Evolutionary conservation across 92 coral and sea anemone species (phyloP), one percentile per base, ranked within the genome.

Genomic region (Palythoa caribaeorum): DNA sequence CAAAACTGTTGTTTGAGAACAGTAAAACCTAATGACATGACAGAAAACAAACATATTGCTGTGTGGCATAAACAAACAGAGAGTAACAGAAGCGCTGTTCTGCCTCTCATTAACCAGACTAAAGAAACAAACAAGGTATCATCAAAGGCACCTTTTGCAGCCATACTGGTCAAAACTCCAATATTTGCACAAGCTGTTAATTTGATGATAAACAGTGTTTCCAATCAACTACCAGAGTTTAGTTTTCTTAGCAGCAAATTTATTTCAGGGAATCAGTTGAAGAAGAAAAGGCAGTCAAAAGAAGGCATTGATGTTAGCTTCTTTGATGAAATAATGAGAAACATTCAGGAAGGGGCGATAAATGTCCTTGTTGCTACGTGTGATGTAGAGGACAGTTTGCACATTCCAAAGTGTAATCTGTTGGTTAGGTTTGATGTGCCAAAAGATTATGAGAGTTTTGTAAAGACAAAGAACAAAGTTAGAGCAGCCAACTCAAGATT

Each of bases 371-470:
- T 95, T 3, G 88, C 93, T 15, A 91, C 98, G 44, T 74, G 69
- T 76, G 96, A 91, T 6, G 80, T 93, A 12, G 94, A 91, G 16
- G 66, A 87, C 6, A 94, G 92, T 10, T 83, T 97, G 40, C 62
- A 83, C 71, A 79, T 94, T 37, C 59, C 91, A n/a, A 87, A 93
- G 83, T 95, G 97, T 59, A 87, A 91, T 80, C 91, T 94, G 37
- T 59, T 95, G 68, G 81, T 97, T 51, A 90, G 96, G 69, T 87
- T 92, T 77, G 99, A 93, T 11, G 76, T 90, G 73, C 99, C 99
- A 15, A 60, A 69, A 6, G 90, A 78, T n/a, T 97, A 95, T 80
- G 50, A 48, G 55, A 77, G 86, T 44, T 94, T 85, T 85, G 62
- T 89, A 28, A 77, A 70, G 54, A 87, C 89, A 17, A 97, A 97